These are phyloP conservation scores for Microtus richardsoni DNA, from an alignment of 2,113 vertebrate species.

Conservation along the genomic window DNA sequence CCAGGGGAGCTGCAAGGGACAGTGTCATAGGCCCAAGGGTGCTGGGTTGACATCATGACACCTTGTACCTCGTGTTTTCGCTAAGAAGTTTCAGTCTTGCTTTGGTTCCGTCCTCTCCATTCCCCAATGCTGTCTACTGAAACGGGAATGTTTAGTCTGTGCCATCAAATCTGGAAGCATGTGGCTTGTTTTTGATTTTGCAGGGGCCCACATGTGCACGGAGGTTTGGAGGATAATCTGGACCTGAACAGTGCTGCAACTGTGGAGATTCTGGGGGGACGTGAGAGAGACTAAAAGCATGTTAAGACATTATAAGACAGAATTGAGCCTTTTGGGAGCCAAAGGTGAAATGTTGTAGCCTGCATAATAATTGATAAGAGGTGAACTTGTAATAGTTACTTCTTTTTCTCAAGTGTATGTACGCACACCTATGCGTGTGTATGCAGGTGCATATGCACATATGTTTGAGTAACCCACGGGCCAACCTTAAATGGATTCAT, in stretches of 20 bases:
- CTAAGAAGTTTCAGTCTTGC: background rate
- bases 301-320: background rate
- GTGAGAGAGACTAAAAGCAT: background rate
- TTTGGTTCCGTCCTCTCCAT: background rate
- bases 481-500: background rate
- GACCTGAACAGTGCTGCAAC: background rate
- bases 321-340: background rate
- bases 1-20: too few relatives aligned
- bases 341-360: background rate
- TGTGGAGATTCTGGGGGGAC: background rate
- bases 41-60: too few relatives aligned
- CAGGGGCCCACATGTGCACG: background rate
- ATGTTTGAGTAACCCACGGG: background rate
- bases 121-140: too few relatives aligned
- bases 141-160: background rate
- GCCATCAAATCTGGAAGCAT: background rate
- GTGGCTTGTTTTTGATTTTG: background rate
- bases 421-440: too few relatives aligned
- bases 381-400: background rate
- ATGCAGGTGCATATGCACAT: background rate
- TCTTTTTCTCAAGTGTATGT: background rate
- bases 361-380: background rate
- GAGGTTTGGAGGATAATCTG: background rate
- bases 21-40: background rate
- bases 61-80: background rate